A percentile compares a stretch with the other conserved stretches of the same genome.
Conservation (phyloP, 2,888 invertebrate genomes). For the Stenoptilia bipunctidactyla region DNA sequence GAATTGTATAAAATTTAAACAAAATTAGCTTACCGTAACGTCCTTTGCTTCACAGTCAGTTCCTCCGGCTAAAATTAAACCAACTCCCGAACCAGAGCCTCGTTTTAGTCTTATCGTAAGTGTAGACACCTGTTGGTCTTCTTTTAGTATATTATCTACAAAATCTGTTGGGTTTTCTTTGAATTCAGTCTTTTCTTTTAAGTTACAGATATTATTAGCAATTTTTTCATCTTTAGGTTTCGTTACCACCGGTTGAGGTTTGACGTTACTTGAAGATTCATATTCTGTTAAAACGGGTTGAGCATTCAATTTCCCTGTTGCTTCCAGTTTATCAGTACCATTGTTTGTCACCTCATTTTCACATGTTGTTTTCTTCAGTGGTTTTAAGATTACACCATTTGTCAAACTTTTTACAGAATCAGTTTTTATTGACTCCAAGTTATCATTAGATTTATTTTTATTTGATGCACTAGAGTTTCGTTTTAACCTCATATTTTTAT, state of each 20-base stretch:
- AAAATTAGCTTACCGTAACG: constrained; percentile 78
- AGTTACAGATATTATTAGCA: constrained; percentile 12
- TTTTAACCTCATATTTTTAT: constrained; percentile 56
- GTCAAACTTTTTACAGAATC: constrained; percentile 31
- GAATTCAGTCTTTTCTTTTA: constrained; percentile 15
- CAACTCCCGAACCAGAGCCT: constrained; percentile 76
- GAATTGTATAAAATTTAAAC: not conserved
- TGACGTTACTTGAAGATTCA: not conserved
- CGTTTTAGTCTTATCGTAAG: constrained; percentile 42
- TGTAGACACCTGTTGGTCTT: constrained; percentile 30
- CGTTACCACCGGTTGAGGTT: not conserved
- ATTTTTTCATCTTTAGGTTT: not conserved
- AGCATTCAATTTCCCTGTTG: constrained; percentile 20
- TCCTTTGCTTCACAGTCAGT: constrained; percentile 93
- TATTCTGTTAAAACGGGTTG: constrained; percentile 8
- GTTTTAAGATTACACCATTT: not conserved
- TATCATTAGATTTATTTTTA: constrained; percentile 47
- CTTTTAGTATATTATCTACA: constrained; percentile 21
- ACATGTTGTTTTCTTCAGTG: not conserved
- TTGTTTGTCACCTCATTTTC: constrained; percentile 37
- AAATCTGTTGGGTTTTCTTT: constrained; percentile 18
- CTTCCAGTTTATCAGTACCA: constrained; percentile 35
- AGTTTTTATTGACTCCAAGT: constrained; percentile 32
- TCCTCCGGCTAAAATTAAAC: constrained; percentile 90
- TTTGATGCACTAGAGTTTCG: constrained; percentile 50